These are phyloP conservation scores for Trichogramma evanescens DNA, from an alignment of 2,888 invertebrate genomes.

Conservation along the genomic window DNA sequence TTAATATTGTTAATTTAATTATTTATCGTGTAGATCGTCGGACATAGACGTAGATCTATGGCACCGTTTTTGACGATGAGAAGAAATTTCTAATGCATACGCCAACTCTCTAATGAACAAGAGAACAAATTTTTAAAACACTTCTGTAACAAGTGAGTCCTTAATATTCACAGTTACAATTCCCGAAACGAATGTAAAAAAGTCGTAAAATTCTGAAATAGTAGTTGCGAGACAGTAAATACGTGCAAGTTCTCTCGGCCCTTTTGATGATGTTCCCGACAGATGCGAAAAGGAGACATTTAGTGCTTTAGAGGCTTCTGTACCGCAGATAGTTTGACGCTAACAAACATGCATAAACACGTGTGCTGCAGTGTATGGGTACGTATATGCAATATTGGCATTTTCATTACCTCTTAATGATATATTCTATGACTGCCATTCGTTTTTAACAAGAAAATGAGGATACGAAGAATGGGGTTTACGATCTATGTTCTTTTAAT, in stretches of 20 bases:
- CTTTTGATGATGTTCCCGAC: constrained; percentile 10
- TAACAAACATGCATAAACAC: neutral
- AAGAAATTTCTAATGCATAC: too few species aligned
- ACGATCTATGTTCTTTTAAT: neutral
- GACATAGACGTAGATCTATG: too few species aligned
- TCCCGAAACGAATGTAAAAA: constrained; percentile 31
- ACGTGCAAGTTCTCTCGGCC: neutral
- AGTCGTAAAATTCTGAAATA: constrained; percentile 34
- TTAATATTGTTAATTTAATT: too few species aligned
- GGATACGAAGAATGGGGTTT: neutral
- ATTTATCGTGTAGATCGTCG: too few species aligned
- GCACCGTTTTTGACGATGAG: too few species aligned
- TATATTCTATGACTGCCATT: neutral
- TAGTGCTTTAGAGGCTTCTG: constrained; percentile 5
- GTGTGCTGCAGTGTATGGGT: neutral
- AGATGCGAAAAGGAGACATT: constrained; percentile 2
- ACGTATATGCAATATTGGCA: neutral
- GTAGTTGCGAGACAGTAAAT: constrained; percentile 17
- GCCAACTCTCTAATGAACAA: too few species aligned
- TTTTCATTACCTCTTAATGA: neutral
- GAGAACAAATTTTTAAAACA: too few species aligned
- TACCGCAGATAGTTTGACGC: neutral
- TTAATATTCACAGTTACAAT: constrained; percentile 11
- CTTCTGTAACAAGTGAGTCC: too few species aligned
- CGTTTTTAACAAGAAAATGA: neutral